Evolutionary conservation across 1,140 invertebrate genomes (phyloP), one percentile per base, ranked within the genome.

Genomic region (Agrypnia vestita): DNA sequence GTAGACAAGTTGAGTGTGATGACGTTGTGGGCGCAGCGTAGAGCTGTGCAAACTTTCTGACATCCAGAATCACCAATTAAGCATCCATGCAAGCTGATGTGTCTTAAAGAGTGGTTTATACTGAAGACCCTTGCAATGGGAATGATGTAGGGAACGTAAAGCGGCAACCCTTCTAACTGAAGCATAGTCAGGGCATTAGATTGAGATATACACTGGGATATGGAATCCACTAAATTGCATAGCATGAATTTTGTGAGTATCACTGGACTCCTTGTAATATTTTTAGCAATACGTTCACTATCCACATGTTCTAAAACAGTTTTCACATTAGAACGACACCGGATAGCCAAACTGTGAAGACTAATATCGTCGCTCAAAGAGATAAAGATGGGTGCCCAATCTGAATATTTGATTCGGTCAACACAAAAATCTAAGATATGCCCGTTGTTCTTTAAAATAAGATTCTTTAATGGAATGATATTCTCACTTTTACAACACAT

Each of bases 361-460:
- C 90, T 92, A 17, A 91, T 88, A 84, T 94, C 94, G 44, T 91
- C 89, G 4, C 92, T 90, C 1, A 94, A 82, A 0, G 93, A 92
- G 77, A 92, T 92, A 35, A 94, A 83, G 10, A 94, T 92, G 0
- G 93, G 93, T n/a, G 87, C 88, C 93, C 93, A 94, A 69, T 94
- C 93, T 49, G 91, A 90, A 78, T 92, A 90, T 84, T 93, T 94
- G 15, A 94, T 90, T 21, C 93, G 89, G 84, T 94, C 94, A 21
- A 91, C 92, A 44, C 90, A 91, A 81, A 94, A 93, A 78, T 93
- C 92, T 69, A 94, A 80, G 7, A 90, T 85, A 69, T 87, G 88
- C 1, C 87, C 87, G 62, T 88, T 89, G 6, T 84, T 85, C 15
- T 86, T 85, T 0, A 87, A 85, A 25, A 88, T 79, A 0, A 89